Conservation (phyloP, 2,797 vertebrate species). For the Enteromius viviparus region DNA sequence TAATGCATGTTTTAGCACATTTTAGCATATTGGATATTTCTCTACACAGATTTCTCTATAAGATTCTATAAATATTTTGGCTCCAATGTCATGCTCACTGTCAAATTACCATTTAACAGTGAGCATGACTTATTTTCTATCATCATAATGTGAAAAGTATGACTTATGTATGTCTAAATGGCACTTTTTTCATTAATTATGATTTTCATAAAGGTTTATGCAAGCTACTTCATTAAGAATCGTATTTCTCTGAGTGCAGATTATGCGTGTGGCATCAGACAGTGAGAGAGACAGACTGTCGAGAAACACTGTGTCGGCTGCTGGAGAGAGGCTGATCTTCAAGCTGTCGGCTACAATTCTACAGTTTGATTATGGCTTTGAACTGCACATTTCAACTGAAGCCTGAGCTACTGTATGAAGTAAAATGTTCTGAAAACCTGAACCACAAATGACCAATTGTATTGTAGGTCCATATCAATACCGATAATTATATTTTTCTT, state of each 20-base stretch:
- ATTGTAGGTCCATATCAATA: slow-evolving; percentile 31
- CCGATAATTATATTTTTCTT: slow-evolving; percentile 35
- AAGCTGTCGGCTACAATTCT: slow-evolving; percentile 7
- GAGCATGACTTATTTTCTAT: not conserved
- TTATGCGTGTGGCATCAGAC: not conserved
- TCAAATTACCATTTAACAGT: not conserved
- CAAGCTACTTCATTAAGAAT: slow-evolving; percentile 13
- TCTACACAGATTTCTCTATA: not conserved
- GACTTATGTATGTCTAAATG: not conserved
- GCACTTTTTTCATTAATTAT: not conserved
- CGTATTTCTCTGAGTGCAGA: slow-evolving; percentile 7
- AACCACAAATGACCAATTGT: slow-evolving; percentile 28
- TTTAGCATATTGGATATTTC: not conserved
- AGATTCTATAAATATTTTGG: not conserved
- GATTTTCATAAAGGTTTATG: not conserved
- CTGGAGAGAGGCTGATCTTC: not conserved
- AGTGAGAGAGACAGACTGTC: not conserved
- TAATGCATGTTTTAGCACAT: not conserved
- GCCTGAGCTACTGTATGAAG: not conserved
- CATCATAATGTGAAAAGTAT: not conserved
- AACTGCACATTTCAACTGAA: slow-evolving; percentile 5
- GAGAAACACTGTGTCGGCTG: not conserved
- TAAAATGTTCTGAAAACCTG: slow-evolving; percentile 11
- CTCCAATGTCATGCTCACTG: too few species aligned
- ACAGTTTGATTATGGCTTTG: slow-evolving; percentile 16